These are phyloP conservation scores for Lanius collurio DNA, from an alignment of 2,113 vertebrate species.

Conservation along the genomic window DNA sequence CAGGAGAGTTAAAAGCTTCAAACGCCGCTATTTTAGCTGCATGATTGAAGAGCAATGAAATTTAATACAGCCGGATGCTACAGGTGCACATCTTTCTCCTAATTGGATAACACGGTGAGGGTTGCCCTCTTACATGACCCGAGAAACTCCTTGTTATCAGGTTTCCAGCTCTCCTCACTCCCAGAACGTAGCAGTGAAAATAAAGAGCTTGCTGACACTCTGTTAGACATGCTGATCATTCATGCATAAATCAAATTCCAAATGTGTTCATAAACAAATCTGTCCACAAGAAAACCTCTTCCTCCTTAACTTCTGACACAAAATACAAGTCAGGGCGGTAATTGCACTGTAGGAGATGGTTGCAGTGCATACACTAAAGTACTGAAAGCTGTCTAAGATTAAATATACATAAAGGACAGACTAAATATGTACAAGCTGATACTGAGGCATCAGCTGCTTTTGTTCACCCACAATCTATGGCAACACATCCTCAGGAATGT, in stretches of 20 bases:
- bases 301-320: neutral
- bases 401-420: neutral
- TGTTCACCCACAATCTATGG: neutral
- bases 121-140: neutral
- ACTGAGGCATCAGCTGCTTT: neutral
- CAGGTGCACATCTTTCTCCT: neutral
- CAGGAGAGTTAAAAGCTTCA: rapidly evolving
- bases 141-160: rapidly evolving
- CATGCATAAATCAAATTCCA: neutral
- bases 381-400: neutral
- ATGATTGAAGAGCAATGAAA: neutral
- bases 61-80: neutral
- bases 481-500: rapidly evolving
- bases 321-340: neutral
- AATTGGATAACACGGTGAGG: neutral
- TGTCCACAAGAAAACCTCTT: neutral
- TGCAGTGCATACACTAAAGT: rapidly evolving
- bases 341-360: neutral
- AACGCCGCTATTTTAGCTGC: neutral
- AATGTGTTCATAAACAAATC: neutral
- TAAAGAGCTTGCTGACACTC: rapidly evolving
- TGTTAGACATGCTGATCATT: neutral
- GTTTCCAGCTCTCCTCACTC: neutral
- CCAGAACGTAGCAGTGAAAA: rapidly evolving
- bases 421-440: neutral